These are phyloP conservation scores for Xanthorhoe spadicearia DNA, from an alignment of 2,888 invertebrate species.

Conservation along the genomic window DNA sequence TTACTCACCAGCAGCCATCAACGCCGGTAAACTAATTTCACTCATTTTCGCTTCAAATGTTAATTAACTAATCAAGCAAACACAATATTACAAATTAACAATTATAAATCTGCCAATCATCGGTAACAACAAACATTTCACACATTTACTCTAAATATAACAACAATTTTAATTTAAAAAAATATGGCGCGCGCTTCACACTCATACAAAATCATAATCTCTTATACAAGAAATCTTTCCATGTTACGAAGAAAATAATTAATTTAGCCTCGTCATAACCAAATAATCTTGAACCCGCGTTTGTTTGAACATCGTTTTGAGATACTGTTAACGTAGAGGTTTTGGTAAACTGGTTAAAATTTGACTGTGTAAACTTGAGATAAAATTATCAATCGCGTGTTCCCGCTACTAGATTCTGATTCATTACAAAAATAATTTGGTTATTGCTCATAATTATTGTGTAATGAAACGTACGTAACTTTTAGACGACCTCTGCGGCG, in stretches of 20 bases:
- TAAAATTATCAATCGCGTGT: constrained; percentile 31
- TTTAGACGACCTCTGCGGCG: too few species aligned
- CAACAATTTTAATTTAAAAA: background rate
- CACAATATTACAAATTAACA: constrained; percentile 1
- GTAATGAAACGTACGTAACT: background rate
- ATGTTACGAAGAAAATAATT: constrained; percentile 31
- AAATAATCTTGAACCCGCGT: constrained; percentile 25
- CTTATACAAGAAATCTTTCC: constrained; percentile 16
- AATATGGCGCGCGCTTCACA: background rate
- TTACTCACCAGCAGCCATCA: constrained; percentile 48
- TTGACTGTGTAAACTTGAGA: constrained; percentile 26
- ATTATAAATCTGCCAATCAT: background rate
- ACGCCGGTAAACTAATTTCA: constrained; percentile 52
- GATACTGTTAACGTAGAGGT: constrained; percentile 6
- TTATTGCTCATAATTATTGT: background rate
- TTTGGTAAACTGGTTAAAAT: constrained; percentile 14
- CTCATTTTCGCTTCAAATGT: constrained; percentile 49
- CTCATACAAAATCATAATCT: background rate
- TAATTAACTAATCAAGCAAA: background rate
- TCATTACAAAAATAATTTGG: constrained; percentile 1
- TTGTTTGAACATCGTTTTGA: constrained; percentile 12
- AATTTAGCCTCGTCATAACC: constrained; percentile 33
- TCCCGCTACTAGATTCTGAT: constrained; percentile 4
- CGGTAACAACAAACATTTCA: background rate
- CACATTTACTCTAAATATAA: background rate